A percentile compares a stretch with the other conserved stretches of the same genome.
phyloP scores from a whole-genome alignment of 1,140 invertebrate genomes.

The Lepidotrigona ventralis region DNA sequence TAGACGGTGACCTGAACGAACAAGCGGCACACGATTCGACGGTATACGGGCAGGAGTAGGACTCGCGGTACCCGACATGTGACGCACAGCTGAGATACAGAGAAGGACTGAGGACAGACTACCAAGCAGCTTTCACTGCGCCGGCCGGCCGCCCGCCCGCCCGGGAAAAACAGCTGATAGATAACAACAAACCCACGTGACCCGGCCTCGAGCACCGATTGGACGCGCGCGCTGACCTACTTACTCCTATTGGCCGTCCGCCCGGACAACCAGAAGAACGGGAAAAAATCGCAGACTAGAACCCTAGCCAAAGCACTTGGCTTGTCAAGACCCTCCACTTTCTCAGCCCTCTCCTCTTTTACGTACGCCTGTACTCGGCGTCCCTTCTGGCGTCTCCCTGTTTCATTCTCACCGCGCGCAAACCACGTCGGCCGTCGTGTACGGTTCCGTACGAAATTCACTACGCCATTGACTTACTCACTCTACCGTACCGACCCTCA shows the following conservation, averaged over 20 bases:
- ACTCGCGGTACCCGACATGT: slow-evolving; percentile 69
- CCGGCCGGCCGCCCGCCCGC: slow-evolving; percentile 71
- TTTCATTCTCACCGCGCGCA: slow-evolving; percentile 3
- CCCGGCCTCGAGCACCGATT: slow-evolving; percentile 70
- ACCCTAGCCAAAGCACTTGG: slow-evolving; percentile 64
- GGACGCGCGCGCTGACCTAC: slow-evolving; percentile 68
- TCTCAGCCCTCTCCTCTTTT: slow-evolving; percentile 26
- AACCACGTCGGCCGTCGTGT: slow-evolving; percentile 21
- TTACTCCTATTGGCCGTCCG: slow-evolving; percentile 71
- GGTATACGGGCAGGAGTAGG: slow-evolving; percentile 42
- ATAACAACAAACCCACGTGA: slow-evolving; percentile 84
- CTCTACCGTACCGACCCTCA: too few relatives aligned
- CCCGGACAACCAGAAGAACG: slow-evolving; percentile 68
- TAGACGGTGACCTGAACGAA: slow-evolving; percentile 40
- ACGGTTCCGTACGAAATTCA: neutral
- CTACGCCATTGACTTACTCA: too few relatives aligned
- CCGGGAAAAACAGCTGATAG: slow-evolving; percentile 82
- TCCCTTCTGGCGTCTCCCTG: slow-evolving; percentile 41
- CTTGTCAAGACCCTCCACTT: slow-evolving; percentile 63
- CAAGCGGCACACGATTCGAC: slow-evolving; percentile 32
- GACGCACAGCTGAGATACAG: slow-evolving; percentile 78
- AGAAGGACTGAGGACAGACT: slow-evolving; percentile 73
- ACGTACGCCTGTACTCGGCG: slow-evolving; percentile 56
- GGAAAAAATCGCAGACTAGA: slow-evolving; percentile 71
- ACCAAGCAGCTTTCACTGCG: slow-evolving; percentile 70